Conservation (phyloP, 2,797 vertebrate genomes). For the Cossypha dichroa region DNA sequence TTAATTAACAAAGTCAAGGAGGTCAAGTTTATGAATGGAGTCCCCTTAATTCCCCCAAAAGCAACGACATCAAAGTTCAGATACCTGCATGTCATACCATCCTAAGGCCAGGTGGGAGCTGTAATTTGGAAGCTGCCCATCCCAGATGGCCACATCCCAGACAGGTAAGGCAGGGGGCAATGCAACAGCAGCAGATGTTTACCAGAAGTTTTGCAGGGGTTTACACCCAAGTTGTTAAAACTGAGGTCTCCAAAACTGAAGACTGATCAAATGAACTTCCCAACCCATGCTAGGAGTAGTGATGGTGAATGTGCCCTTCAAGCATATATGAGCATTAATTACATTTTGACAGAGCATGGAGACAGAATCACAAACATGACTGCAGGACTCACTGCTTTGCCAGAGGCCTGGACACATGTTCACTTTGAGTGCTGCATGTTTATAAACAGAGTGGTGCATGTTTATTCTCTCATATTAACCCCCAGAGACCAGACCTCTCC, state of each 20-base stretch:
- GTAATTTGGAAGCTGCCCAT: not conserved
- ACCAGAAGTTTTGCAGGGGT: not conserved
- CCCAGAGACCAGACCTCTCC: not conserved
- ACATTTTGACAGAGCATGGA: not conserved
- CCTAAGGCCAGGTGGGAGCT: not conserved
- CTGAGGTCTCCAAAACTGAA: not conserved
- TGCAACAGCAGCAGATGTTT: not conserved
- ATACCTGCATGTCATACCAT: not conserved
- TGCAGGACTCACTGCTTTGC: not conserved
- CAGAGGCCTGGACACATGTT: not conserved
- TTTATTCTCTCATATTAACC: not conserved
- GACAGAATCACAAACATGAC: not conserved
- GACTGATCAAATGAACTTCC: not conserved
- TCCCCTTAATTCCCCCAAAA: not conserved
- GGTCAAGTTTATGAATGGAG: not conserved
- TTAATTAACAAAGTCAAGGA: not conserved
- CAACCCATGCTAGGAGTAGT: not conserved
- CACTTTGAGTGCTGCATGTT: not conserved
- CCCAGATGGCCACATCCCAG: not conserved
- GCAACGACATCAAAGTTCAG: not conserved
- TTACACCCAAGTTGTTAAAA: not conserved
- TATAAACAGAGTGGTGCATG: not conserved
- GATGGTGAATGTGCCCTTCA: not conserved
- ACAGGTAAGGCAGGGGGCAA: not conserved
- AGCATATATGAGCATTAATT: not conserved